Evolutionary conservation across 1,140 invertebrate species (phyloP), one percentile per base, ranked within the genome.

Genomic region (Galleria mellonella): DNA sequence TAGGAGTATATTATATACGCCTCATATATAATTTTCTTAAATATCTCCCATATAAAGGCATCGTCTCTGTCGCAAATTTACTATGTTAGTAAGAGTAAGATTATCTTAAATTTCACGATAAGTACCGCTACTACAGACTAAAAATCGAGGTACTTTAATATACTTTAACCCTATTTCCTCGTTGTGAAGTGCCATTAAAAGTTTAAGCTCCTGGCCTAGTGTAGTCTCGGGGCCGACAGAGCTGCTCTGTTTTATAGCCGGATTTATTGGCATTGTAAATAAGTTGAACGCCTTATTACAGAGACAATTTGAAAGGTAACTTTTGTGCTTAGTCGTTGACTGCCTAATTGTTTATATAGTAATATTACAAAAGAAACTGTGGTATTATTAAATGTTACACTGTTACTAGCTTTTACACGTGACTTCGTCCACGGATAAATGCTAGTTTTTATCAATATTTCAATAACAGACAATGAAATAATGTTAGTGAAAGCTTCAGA

Each of bases 151-250:
- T 44, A 47, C 49, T 56, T 45, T 51, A 48, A 66, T 66, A 53
- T 61, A 55, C 46, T 59, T 54, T 51, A 57, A 62, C 45, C 56
- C 60, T 51, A 49, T 66, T 67, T 56, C 54, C 51, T 62, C 39
- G 50, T 42, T 58, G 59, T 62, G 55, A 64, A 71, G 63, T 61
- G 61, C 56, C 55, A 67, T 71, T 70, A 64, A 62, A 71, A 71
- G 53, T 64, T 71, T 62, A 43, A 56, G 52, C 52, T 32, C 27
- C 42, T 14, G 39, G 50, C 33, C 50, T 52, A 50, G 42, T 45
- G 52, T 43, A 49, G 42, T 44, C 41, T 13, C 2, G 46, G 48
- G 40, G 33, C 47, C 14, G 10, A 23, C 27, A 23, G 17, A 2
- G 17, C 17, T 23, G 17, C 17, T 23, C 17, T 3, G 30, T 43